phyloP scores from a whole-genome alignment of 2,888 invertebrate genomes.

The Acronicta psi region DNA sequence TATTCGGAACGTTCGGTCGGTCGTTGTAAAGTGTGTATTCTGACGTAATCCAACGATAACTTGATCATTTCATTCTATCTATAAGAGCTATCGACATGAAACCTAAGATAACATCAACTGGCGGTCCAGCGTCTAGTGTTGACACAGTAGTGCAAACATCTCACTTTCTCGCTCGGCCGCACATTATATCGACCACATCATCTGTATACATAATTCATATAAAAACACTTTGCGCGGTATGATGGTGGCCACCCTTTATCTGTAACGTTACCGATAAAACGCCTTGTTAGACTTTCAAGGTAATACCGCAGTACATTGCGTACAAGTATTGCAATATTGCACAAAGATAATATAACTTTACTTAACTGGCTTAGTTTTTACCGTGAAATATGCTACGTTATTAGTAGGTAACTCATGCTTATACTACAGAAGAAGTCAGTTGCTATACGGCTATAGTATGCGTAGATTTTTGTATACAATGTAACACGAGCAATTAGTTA shows the following conservation, averaged over 20 bases:
- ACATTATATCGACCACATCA: slow-evolving; percentile 17
- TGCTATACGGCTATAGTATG: no score
- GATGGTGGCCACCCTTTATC: slow-evolving; percentile 20
- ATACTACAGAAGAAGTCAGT: no score
- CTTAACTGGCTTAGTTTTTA: no score
- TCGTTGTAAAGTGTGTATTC: no score
- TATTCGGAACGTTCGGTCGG: no score
- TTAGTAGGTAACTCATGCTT: no score
- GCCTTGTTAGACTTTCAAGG: slow-evolving; percentile 11
- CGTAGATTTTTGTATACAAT: no score
- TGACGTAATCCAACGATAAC: no score
- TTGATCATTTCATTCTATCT: slow-evolving; percentile 6
- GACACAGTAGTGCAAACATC: neutral
- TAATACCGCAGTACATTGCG: neutral
- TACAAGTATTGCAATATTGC: slow-evolving; percentile 4
- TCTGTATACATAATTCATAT: slow-evolving; percentile 47
- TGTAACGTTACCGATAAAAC: slow-evolving; percentile 30
- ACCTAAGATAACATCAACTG: slow-evolving; percentile 27
- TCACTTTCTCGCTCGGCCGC: neutral
- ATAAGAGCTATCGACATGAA: slow-evolving; percentile 9
- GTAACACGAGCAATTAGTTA: no score
- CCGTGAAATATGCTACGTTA: no score
- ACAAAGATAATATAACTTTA: no score
- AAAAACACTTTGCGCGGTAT: slow-evolving; percentile 25
- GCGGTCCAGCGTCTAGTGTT: slow-evolving; percentile 10